Percentiles rank a stretch among this genome's conserved stretches.
Evolutionary conservation across 2,113 vertebrate species (phyloP).

Genomic region (Martes martes): DNA sequence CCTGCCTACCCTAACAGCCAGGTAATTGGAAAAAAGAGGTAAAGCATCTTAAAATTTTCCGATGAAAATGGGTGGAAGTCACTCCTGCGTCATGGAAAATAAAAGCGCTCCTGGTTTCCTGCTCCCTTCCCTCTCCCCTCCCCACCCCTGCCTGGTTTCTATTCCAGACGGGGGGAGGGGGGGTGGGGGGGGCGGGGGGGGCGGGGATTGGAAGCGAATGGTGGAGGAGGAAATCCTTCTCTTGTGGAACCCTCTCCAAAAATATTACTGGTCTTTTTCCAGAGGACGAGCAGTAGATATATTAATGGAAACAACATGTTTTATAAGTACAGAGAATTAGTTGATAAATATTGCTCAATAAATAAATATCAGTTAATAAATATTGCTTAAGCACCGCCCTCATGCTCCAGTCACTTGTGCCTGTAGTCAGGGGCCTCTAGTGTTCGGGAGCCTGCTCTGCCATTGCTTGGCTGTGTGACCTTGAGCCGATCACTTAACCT

Average conservation of each 20-base stretch:
- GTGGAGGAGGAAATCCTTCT: neutral
- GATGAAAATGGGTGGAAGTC: neutral
- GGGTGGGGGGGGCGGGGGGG: no score
- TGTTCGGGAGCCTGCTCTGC: neutral
- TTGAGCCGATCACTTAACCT: neutral
- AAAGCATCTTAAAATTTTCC: neutral
- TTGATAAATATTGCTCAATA: neutral
- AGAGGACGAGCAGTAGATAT: neutral
- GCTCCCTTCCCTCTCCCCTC: neutral
- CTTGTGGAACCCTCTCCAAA: neutral
- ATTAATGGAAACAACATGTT: neutral
- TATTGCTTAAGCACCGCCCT: neutral
- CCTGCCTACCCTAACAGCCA: accelerated
- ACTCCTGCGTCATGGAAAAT: neutral
- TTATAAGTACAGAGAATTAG: neutral
- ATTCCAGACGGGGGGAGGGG: neutral
- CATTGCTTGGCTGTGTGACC: neutral
- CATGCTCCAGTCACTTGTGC: neutral
- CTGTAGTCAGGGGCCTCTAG: neutral
- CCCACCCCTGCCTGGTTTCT: neutral
- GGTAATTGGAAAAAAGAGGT: neutral
- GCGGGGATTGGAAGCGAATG: neutral
- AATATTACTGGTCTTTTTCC: neutral
- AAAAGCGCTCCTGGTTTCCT: neutral
- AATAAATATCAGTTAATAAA: neutral